phyloP scores from a whole-genome alignment of 2,888 invertebrate species.

The Siphlonurus alternatus region DNA sequence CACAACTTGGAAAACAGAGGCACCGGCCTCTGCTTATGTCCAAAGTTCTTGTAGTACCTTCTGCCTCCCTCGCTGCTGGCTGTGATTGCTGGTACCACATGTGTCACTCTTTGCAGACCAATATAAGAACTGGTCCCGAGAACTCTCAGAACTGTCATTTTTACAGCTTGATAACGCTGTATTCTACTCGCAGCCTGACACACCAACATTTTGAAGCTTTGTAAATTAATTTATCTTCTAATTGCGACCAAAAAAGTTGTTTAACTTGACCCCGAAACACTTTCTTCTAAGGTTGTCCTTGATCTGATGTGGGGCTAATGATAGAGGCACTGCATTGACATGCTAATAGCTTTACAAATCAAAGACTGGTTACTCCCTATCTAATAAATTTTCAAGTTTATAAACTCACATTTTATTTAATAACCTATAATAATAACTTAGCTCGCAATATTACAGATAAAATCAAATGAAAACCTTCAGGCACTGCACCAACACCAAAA shows the following conservation, averaged over 20 bases:
- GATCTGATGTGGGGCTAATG: too few relatives aligned
- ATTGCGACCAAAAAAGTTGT: background rate
- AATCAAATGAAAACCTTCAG: too few relatives aligned
- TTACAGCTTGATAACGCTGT: background rate
- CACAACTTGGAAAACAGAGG: conserved; percentile 28
- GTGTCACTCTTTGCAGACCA: background rate
- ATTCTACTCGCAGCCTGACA: background rate
- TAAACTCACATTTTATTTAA: too few relatives aligned
- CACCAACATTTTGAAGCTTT: background rate
- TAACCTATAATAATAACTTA: too few relatives aligned
- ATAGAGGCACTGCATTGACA: too few relatives aligned
- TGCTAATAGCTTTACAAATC: too few relatives aligned
- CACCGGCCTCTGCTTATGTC: conserved; percentile 30
- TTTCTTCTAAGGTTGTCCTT: background rate
- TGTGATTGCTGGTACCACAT: background rate
- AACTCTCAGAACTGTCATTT: background rate
- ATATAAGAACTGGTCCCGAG: background rate
- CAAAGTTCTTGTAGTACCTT: conserved; percentile 33
- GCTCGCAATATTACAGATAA: too few relatives aligned
- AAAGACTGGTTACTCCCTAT: too few relatives aligned
- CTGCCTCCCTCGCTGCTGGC: background rate
- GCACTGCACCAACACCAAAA: too few relatives aligned
- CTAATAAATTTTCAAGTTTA: too few relatives aligned
- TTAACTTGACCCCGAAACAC: background rate
- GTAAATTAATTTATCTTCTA: background rate